Conservation (phyloP, 2,113 vertebrate species). For the Asarcornis scutulata region DNA sequence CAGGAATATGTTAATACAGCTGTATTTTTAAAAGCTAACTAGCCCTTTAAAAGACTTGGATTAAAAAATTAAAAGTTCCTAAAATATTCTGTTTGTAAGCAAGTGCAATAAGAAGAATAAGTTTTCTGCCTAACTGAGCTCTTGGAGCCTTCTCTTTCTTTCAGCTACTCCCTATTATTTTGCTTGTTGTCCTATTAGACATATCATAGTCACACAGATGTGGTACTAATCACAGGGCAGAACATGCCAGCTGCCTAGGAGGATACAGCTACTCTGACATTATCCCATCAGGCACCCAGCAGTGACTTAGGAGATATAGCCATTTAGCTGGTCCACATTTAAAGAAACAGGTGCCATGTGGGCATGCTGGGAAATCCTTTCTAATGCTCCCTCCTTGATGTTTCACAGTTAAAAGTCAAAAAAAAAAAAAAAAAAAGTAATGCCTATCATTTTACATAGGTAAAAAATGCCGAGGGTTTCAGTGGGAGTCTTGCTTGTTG, state of each 20-base stretch:
- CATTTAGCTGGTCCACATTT: conserved; percentile 18
- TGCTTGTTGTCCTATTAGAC: conserved; percentile 14
- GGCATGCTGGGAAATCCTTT: conserved; percentile 38
- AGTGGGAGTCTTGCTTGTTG: not conserved
- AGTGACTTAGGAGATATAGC: conserved; percentile 24
- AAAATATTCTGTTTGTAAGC: not conserved
- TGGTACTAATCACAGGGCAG: conserved; percentile 49
- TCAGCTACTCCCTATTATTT: not conserved
- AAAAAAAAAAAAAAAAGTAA: not conserved
- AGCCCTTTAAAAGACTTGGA: not conserved
- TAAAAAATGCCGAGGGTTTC: not conserved
- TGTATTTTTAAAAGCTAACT: not conserved
- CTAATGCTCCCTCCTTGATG: not conserved
- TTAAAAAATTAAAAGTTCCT: not conserved
- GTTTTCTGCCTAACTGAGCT: not conserved
- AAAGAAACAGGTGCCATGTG: conserved; percentile 29
- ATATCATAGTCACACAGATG: conserved; percentile 2
- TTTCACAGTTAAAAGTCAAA: not conserved
- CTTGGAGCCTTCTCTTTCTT: conserved; percentile 5
- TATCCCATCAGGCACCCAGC: conserved; percentile 49
- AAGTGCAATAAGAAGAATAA: not conserved
- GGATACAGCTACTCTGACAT: conserved; percentile 49
- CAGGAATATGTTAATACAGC: not conserved
- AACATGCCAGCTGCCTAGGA: conserved; percentile 39
- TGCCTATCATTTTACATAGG: not conserved